Evolutionary conservation across 2,797 vertebrate species (phyloP).

Genomic region (Trachurus trachurus): DNA sequence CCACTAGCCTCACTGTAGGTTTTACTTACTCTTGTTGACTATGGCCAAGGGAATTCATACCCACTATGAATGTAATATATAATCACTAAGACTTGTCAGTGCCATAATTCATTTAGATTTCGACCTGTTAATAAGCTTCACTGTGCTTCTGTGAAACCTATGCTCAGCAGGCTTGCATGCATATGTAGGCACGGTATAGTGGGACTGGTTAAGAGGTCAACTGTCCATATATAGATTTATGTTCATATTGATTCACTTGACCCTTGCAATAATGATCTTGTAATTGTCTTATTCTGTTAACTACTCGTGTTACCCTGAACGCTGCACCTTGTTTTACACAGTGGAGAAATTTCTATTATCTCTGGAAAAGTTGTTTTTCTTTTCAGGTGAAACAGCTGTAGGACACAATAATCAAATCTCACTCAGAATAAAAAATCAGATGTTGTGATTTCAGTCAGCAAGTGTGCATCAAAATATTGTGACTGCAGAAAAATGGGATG

Average conservation of each 20-base stretch:
- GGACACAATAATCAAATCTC: constrained; percentile 21
- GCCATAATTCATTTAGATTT: neutral
- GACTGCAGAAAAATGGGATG: neutral
- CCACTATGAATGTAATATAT: neutral
- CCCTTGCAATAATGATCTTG: neutral
- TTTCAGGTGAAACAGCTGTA: neutral
- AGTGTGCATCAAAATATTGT: neutral
- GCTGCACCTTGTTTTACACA: neutral
- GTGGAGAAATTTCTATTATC: neutral
- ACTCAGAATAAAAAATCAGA: constrained; percentile 10
- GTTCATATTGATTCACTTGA: constrained; percentile 21
- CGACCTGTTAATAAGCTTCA: neutral
- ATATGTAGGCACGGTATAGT: neutral
- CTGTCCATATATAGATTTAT: constrained; percentile 20
- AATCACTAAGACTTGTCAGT: neutral
- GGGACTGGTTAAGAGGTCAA: constrained; percentile 11
- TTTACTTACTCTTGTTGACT: neutral
- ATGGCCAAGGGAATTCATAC: neutral
- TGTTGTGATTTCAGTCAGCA: neutral
- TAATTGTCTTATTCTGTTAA: constrained; percentile 11
- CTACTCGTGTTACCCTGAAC: neutral
- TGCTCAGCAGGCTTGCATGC: neutral
- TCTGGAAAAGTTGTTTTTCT: neutral
- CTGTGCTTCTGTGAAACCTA: neutral
- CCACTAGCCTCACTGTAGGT: neutral